Evolutionary conservation across 2,888 invertebrate genomes (phyloP).

Genomic region (Pammene aurita): DNA sequence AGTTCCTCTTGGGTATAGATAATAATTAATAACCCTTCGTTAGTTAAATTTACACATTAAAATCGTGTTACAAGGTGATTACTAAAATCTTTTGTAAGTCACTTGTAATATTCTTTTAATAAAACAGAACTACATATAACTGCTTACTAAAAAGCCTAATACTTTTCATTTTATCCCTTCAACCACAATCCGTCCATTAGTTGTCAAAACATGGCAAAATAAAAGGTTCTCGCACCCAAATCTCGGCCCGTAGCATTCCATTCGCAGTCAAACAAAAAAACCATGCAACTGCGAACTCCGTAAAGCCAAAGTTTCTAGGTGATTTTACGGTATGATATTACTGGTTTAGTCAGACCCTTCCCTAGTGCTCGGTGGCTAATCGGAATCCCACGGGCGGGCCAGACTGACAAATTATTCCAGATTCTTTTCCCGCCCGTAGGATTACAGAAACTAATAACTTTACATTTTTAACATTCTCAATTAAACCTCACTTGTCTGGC

Average conservation of each 20-base stretch:
- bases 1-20: no score
- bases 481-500: slow-evolving; percentile 23
- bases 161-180: slow-evolving; percentile 20
- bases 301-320: neutral
- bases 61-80: no score
- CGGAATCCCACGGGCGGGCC: slow-evolving; percentile 37
- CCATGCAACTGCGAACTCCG: neutral
- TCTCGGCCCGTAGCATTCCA: slow-evolving; percentile 31
- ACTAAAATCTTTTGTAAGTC: no score
- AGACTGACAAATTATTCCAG: slow-evolving; percentile 60
- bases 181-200: slow-evolving; percentile 48
- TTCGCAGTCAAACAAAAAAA: neutral
- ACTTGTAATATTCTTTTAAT: no score
- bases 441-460: slow-evolving; percentile 41
- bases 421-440: slow-evolving; percentile 47
- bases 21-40: no score
- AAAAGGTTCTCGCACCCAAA: slow-evolving; percentile 52
- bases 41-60: no score
- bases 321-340: neutral
- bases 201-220: slow-evolving; percentile 49
- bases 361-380: neutral
- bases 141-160: neutral
- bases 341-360: neutral
- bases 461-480: slow-evolving; percentile 41
- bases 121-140: neutral